Conservation (phyloP, 1,140 invertebrate genomes). For the Aphaenogaster ashmeadi region DNA sequence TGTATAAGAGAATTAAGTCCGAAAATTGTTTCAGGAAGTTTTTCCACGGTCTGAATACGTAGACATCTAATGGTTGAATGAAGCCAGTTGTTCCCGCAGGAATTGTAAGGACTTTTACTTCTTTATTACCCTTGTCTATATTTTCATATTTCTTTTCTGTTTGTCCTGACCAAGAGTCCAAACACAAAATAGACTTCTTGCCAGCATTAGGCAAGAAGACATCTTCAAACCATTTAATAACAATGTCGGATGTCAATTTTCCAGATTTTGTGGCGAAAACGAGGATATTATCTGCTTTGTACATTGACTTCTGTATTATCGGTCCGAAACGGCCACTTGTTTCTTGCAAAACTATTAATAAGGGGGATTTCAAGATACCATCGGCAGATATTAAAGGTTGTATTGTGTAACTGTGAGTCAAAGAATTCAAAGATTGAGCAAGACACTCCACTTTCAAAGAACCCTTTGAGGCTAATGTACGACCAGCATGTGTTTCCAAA, state of each 20-base stretch:
- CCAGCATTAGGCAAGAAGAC: neutral
- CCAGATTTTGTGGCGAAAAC: conserved; percentile 6
- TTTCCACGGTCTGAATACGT: neutral
- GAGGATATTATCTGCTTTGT: conserved; percentile 2
- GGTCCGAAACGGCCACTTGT: neutral
- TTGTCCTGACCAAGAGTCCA: conserved; percentile 4
- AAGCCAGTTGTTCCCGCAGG: neutral
- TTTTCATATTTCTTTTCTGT: neutral
- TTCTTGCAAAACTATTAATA: conserved; percentile 1
- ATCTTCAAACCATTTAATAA: neutral
- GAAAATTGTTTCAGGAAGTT: neutral
- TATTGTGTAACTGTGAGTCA: neutral
- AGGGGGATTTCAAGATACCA: conserved; percentile 1
- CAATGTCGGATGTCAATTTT: neutral
- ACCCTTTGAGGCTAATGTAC: neutral
- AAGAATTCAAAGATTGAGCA: neutral
- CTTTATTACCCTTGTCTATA: neutral
- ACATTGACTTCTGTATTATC: neutral
- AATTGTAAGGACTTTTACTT: conserved; percentile 2
- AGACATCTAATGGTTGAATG: neutral
- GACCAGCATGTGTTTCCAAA: conserved; percentile 3
- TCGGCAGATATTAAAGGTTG: neutral
- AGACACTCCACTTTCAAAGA: neutral
- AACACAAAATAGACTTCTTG: neutral
- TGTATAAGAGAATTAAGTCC: neutral